Base-by-base conservation (phyloP, 2,113 vertebrate genomes). In the Mormyrus iriodes region DNA sequence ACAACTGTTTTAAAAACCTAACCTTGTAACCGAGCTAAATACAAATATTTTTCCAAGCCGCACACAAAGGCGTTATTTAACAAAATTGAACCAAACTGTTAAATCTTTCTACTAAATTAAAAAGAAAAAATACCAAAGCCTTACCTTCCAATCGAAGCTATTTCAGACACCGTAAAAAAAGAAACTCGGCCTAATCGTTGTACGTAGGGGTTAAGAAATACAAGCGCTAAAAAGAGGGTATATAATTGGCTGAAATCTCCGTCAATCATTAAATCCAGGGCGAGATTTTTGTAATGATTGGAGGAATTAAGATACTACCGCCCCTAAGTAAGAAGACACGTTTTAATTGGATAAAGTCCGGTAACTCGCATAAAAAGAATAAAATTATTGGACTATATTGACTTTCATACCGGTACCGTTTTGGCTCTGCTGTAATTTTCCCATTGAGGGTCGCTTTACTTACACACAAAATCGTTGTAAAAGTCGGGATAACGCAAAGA, bases 351-450 rank as follows among this genome's bases (percentile, higher is more conserved):
- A 44, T 73, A 31, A 27, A 27, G 4, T 24, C 35, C 15, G 10
- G 19, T 0, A 44, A 73, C 44, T 19, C 87, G 8, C 24, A 3
- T 19, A 73, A 46, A 88, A n/a, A 7, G 12, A 48, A 51, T 1
- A 61, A 85, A 85, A 31, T 84, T 19, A 89, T 89, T 85, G 79
- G 88, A 61, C 51, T 82, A 35, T 51, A 39, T 27, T 39, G 7
- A 13, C 9, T 58, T 15, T 12, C 1, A 10, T 82, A 12, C 24
- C 12, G 49, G 39, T 55, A 35, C n/a, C 39, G 48, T 61, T 89
- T 27, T 58, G 19, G 42, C 39, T 84, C 79, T 7, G 35, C 13
- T 13, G 15, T 3, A 27, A 76, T 76, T 35, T 76, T 27, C 9
- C 58, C 9, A 8, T 65, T 65, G 58, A 27, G 24, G 58, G 69